Percentiles rank a stretch among this genome's conserved stretches.
phyloP scores from a whole-genome alignment of 92 coral and sea anemone genomes.

The Desmophyllum pertusum region DNA sequence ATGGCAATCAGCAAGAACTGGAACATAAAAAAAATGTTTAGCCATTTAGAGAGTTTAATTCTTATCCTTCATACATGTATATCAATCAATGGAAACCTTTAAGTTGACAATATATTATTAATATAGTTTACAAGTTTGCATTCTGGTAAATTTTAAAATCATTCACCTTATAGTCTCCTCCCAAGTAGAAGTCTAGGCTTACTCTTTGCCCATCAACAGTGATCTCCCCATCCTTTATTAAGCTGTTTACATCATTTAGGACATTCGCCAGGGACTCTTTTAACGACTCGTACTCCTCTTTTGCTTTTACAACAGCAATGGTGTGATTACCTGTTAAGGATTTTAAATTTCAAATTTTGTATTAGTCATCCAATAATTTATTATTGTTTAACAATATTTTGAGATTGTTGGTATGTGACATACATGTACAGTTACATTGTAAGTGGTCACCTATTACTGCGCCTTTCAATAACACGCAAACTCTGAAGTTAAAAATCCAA shows the following conservation, averaged over 20 bases:
- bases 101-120: too few species aligned
- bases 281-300: constrained; percentile 27
- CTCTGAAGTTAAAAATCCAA: too few species aligned
- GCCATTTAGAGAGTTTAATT: background rate
- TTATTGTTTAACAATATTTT: background rate
- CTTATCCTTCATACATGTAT: background rate
- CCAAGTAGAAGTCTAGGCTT: constrained; percentile 30
- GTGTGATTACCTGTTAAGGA: background rate
- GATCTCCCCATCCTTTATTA: constrained; percentile 20
- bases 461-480: too few species aligned
- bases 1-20: constrained; percentile 55
- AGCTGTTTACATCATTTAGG: constrained; percentile 23
- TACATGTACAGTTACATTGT: too few species aligned
- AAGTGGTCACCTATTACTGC: too few species aligned
- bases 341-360: background rate
- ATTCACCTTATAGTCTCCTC: constrained; percentile 43
- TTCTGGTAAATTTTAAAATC: background rate
- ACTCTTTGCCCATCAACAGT: constrained; percentile 22
- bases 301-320: constrained; percentile 11
- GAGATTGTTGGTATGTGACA: too few species aligned
- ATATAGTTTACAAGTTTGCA: background rate
- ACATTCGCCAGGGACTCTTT: constrained; percentile 40
- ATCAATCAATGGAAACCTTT: too few species aligned
- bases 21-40: constrained; percentile 14
- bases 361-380: background rate